A percentile compares a stretch with the other conserved stretches of the same genome.
phyloP scores from a whole-genome alignment of 2,113 vertebrate genomes.

The Paralichthys olivaceus region DNA sequence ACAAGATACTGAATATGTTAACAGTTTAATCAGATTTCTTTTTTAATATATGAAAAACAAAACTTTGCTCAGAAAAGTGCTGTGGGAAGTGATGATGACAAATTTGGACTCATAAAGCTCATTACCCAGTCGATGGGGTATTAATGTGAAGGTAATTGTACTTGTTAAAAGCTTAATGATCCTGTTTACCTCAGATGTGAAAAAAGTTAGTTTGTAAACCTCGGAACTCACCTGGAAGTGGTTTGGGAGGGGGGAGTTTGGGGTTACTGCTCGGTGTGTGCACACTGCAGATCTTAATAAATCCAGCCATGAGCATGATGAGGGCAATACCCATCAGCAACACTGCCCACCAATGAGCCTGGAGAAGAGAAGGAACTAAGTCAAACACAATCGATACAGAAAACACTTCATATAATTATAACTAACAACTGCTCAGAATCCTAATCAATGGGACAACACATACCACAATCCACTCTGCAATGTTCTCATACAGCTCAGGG shows the following conservation, averaged over 20 bases:
- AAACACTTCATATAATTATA: slow-evolving; percentile 11
- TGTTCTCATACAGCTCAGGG: slow-evolving; percentile 97
- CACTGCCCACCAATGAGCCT: slow-evolving; percentile 99
- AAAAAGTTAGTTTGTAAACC: background rate
- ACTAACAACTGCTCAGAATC: background rate
- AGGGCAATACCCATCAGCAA: slow-evolving; percentile 97
- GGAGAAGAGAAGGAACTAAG: slow-evolving; percentile 29
- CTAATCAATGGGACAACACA: slow-evolving; percentile 56
- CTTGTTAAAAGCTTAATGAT: no score
- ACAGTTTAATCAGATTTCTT: no score
- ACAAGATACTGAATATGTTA: no score
- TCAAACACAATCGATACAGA: slow-evolving; percentile 82
- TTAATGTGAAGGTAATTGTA: no score
- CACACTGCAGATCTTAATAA: slow-evolving; percentile 99
- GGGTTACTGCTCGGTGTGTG: slow-evolving; percentile 99
- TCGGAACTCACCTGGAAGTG: slow-evolving; percentile 91
- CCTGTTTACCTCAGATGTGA: no score
- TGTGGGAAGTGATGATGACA: background rate
- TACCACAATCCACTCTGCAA: slow-evolving; percentile 99
- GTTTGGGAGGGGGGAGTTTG: slow-evolving; percentile 98
- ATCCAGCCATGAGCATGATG: slow-evolving; percentile 99
- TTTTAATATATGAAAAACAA: no score
- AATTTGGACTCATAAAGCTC: no score
- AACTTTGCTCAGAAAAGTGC: no score
- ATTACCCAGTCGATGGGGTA: no score